phyloP scores from a whole-genome alignment of 2,797 vertebrate species.

The Rhabdophis nuchalis region DNA sequence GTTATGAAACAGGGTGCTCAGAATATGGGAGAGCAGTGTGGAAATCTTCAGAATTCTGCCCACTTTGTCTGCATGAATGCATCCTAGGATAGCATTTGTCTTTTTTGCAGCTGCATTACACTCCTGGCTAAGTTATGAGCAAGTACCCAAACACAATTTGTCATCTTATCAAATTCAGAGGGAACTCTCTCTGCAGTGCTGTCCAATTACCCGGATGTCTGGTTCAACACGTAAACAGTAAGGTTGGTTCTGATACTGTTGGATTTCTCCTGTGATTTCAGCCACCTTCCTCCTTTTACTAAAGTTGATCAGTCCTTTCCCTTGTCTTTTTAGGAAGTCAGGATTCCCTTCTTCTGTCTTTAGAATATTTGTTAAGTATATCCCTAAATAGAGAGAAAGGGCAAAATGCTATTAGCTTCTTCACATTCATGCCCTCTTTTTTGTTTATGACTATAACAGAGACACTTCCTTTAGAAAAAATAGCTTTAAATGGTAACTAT shows the following conservation, averaged over 20 bases:
- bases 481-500: not conserved
- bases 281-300: constrained; percentile 97
- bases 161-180: not conserved
- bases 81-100: not conserved
- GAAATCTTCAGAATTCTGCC: not conserved
- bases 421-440: not conserved
- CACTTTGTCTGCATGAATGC: not conserved
- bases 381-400: constrained; percentile 75
- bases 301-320: constrained; percentile 97
- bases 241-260: constrained; percentile 98
- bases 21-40: not conserved
- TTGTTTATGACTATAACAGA: not conserved
- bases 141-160: not conserved
- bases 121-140: not conserved
- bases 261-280: constrained; percentile 98
- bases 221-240: constrained; percentile 90
- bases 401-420: constrained; percentile 6
- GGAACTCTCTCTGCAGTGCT: not conserved
- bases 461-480: not conserved
- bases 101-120: not conserved
- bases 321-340: constrained; percentile 90
- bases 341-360: constrained; percentile 99
- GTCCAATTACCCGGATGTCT: constrained; percentile 83
- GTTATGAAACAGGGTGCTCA: not conserved
- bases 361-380: constrained; percentile 98